Conservation (phyloP, 2,797 vertebrate genomes). For the Ctenosaura bakeri region DNA sequence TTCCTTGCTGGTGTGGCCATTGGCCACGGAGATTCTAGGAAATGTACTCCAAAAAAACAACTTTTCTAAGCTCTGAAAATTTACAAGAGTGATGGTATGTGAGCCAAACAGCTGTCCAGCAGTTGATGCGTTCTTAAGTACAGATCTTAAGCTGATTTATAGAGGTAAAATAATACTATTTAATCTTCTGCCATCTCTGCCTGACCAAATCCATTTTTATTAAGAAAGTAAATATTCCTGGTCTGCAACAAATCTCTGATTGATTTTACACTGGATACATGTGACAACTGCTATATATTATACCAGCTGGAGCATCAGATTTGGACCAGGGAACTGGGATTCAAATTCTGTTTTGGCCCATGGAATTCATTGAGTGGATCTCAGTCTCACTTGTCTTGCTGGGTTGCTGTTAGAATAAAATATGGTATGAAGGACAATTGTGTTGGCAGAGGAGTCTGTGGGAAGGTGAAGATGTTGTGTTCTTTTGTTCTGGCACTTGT, state of each 20-base stretch:
- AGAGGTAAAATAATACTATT: neutral
- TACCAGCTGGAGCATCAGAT: neutral
- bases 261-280: neutral
- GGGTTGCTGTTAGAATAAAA: neutral
- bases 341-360: too few species aligned
- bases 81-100: neutral
- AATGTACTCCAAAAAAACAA: too few species aligned
- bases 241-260: neutral
- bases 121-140: neutral
- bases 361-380: neutral
- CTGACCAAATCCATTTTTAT: neutral
- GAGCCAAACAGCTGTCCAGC: neutral
- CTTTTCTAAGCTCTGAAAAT: too few species aligned
- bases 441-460: too few species aligned
- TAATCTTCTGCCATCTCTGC: neutral
- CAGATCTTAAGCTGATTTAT: neutral
- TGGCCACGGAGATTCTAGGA: too few species aligned
- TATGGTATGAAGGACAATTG: too few species aligned
- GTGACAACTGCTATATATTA: neutral
- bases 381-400: neutral
- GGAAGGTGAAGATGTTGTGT: too few species aligned
- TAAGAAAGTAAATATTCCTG: neutral
- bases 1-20: too few species aligned
- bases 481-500: too few species aligned
- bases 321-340: neutral